phyloP scores from a whole-genome alignment of 2,797 vertebrate genomes.

The Streptopelia turtur region DNA sequence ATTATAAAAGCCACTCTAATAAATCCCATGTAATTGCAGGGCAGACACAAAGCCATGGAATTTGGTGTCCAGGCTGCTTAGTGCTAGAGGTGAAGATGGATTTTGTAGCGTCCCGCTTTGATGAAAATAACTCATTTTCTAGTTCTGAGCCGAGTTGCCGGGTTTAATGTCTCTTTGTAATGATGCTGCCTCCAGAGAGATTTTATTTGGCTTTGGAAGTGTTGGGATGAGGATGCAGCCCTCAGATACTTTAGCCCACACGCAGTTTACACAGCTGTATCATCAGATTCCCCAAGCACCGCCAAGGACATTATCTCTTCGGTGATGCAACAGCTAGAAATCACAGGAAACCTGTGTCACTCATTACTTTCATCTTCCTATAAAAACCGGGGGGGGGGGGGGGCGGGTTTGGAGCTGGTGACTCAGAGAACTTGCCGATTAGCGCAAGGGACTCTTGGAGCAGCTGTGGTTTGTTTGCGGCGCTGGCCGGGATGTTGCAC shows the following conservation, averaged over 20 bases:
- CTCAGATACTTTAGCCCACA: constrained; percentile 61
- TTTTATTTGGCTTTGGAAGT: constrained; percentile 47
- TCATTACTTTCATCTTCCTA: constrained; percentile 15
- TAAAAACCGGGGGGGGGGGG: fast-evolving
- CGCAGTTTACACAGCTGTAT: constrained; percentile 77
- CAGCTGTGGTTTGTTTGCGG: neutral
- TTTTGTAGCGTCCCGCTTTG: neutral
- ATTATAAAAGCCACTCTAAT: neutral
- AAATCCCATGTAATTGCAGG: neutral
- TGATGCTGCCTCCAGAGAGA: constrained; percentile 35
- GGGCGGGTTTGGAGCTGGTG: neutral
- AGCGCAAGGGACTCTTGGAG: neutral
- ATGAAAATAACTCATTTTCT: neutral
- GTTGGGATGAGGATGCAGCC: constrained; percentile 25
- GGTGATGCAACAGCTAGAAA: constrained; percentile 41
- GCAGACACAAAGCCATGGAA: neutral
- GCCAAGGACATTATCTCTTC: neutral
- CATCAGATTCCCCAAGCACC: constrained; percentile 4
- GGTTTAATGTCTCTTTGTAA: constrained; percentile 14
- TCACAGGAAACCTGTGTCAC: constrained; percentile 47
- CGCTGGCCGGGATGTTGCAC: neutral
- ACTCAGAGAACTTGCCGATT: neutral
- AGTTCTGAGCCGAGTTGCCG: neutral
- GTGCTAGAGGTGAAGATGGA: neutral
- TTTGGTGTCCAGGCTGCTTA: fast-evolving